Evolutionary conservation across 64 coral and sea anemone genomes (phyloP).

Genomic region (Dendronephthya gigantea): DNA sequence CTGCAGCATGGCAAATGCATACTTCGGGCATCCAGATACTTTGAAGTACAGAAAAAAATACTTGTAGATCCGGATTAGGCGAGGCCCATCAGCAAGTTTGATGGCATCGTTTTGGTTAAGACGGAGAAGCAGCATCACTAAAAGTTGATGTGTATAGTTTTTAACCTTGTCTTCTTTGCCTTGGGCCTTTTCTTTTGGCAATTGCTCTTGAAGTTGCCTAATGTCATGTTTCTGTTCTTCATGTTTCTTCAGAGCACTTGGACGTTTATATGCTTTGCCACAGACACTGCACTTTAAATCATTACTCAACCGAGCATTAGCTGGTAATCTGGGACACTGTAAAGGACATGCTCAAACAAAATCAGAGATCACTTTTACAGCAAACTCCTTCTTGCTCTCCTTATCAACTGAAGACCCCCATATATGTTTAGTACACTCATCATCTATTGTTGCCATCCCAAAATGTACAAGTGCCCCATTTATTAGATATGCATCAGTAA

Average conservation of each 20-base stretch:
- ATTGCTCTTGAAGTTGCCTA: too few relatives aligned
- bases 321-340: slow-evolving; percentile 44
- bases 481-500: slow-evolving; percentile 45
- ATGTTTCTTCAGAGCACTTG: slow-evolving; percentile 28
- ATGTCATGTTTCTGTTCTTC: slow-evolving; percentile 34
- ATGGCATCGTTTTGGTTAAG: slow-evolving; percentile 43
- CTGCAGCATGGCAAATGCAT: slow-evolving; percentile 39
- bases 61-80: slow-evolving; percentile 37
- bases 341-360: slow-evolving; percentile 37
- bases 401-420: background rate
- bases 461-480: slow-evolving; percentile 27
- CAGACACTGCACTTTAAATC: slow-evolving; percentile 30
- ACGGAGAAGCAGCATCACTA: slow-evolving; percentile 8
- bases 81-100: slow-evolving; percentile 26
- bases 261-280: slow-evolving; percentile 9
- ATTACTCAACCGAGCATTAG: slow-evolving; percentile 41
- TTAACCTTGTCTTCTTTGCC: background rate
- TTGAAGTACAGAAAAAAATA: slow-evolving; percentile 38
- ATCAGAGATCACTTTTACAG: background rate
- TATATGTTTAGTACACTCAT: slow-evolving; percentile 3
- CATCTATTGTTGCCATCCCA: slow-evolving; percentile 34
- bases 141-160: slow-evolving; percentile 48
- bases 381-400: slow-evolving; percentile 19
- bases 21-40: slow-evolving; percentile 36
- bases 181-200: too few relatives aligned